Base-by-base conservation (phyloP, 2,888 invertebrate species). In the Cryptophagus acutangulus region DNA sequence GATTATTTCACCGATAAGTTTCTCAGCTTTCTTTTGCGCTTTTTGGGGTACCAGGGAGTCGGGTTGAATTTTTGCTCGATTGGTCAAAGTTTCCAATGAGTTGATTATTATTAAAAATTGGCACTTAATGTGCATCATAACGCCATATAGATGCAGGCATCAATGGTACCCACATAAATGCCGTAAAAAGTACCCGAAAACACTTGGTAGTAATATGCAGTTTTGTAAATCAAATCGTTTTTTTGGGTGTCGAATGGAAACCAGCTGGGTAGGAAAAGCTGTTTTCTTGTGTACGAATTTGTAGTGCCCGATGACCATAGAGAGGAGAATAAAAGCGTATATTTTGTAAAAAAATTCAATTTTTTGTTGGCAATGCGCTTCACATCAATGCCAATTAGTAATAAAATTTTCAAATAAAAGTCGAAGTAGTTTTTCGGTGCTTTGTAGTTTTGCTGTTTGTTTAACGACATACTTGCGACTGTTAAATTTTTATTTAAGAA, bases 1-100 rank as follows among this genome's bases (percentile, higher is more conserved):
- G n/a, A 38, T 40, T 26, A 43, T 43, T n/a, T 48, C 39, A 8
- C 38, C 37, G 1, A 43, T 26, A 6, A 38, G 30, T 6, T 43
- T 25, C 25, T 43, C 13, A 10, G 33, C 33, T n/a, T 24, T 8
- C 3, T 36, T 31, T 20, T 38, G 31, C 5, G 35, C 15, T 8
- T 10, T 17, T 14, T 39, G 13, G 10, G 13, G 13, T 8, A 6
- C 13, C 13, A 29, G 6, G 6, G 4, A 4, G 8, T 29, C 5
- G 4, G 12, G 10, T 6, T 6, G 5, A 8, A 8, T 33, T 12
- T 13, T 33, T 5, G 33, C 33, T 9, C 16, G 12, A 6, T 33
- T 16, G 4, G 16, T 9, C 5, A 14, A 10, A 13, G 8, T 16
- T 6, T 33, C 5, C 14, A 33, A 14, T 5, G 16, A 33, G 5